phyloP scores from a whole-genome alignment of 2,113 vertebrate species.

The Mohoua ochrocephala region DNA sequence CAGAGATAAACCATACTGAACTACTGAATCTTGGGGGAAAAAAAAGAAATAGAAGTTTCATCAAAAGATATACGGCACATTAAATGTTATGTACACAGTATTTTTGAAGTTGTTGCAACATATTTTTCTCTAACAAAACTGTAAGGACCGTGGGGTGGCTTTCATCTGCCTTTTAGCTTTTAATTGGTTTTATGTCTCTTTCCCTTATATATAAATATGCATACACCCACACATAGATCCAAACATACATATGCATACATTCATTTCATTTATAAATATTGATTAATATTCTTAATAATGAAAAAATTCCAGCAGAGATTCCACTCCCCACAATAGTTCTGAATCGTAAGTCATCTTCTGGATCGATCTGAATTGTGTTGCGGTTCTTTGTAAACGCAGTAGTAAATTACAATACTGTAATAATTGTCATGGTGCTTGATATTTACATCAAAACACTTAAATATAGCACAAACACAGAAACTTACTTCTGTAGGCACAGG shows the following conservation, averaged over 20 bases:
- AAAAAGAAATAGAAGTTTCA: background rate
- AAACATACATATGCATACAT: background rate
- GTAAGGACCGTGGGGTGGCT: background rate
- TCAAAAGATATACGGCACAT: background rate
- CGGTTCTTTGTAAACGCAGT: slow-evolving; percentile 5
- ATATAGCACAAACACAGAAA: background rate
- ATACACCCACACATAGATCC: background rate
- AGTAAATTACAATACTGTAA: background rate
- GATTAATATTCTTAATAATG: background rate
- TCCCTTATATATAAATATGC: background rate
- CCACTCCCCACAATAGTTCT: background rate
- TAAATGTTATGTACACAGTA: background rate
- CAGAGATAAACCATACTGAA: background rate
- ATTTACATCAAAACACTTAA: background rate
- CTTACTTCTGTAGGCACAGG: slow-evolving; percentile 28
- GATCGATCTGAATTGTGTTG: background rate
- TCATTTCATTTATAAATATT: background rate
- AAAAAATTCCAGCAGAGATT: background rate
- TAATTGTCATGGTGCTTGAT: background rate
- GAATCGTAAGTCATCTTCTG: background rate
- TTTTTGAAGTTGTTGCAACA: slow-evolving; percentile 9
- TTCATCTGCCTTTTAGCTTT: slow-evolving; percentile 10
- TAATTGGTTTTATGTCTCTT: slow-evolving; percentile 42
- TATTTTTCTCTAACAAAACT: background rate
- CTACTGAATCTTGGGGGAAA: background rate